These are phyloP conservation scores for Resseliella maxima DNA, from an alignment of 2,888 invertebrate species.

Conservation along the genomic window DNA sequence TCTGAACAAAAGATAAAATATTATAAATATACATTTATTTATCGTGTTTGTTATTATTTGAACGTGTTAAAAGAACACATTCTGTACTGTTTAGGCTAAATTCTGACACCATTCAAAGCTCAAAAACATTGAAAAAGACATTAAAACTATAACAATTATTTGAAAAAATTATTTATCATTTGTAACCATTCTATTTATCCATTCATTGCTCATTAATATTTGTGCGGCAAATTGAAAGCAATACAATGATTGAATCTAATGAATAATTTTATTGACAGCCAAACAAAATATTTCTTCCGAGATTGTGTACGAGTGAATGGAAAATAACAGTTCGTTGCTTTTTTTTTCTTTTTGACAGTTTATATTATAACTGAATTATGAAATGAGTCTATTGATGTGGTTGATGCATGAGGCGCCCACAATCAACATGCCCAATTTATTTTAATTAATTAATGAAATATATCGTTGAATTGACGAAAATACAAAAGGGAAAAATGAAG, in stretches of 20 bases:
- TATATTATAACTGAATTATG: too few relatives aligned
- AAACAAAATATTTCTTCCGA: constrained; percentile 3
- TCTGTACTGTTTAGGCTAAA: too few relatives aligned
- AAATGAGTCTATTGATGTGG: neutral
- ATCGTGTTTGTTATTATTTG: neutral
- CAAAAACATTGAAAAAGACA: neutral
- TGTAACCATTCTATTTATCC: too few relatives aligned
- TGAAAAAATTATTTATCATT: too few relatives aligned
- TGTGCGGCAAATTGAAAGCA: too few relatives aligned
- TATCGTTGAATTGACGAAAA: neutral
- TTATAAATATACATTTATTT: too few relatives aligned
- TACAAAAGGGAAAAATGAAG: neutral
- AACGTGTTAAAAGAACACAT: neutral
- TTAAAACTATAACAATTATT: neutral
- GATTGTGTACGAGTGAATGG: neutral
- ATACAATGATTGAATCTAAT: too few relatives aligned
- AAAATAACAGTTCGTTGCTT: neutral
- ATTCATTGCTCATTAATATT: too few relatives aligned
- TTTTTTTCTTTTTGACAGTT: neutral
- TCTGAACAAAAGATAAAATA: neutral
- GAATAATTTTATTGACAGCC: constrained; percentile 1
- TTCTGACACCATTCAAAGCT: too few relatives aligned
- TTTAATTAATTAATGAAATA: constrained; percentile 44
- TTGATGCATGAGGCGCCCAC: neutral
- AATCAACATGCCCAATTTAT: constrained; percentile 24